A percentile compares a stretch with the other conserved stretches of the same genome.
Conservation (phyloP, 1,140 invertebrate genomes). For the Ceratina calcarata region DNA sequence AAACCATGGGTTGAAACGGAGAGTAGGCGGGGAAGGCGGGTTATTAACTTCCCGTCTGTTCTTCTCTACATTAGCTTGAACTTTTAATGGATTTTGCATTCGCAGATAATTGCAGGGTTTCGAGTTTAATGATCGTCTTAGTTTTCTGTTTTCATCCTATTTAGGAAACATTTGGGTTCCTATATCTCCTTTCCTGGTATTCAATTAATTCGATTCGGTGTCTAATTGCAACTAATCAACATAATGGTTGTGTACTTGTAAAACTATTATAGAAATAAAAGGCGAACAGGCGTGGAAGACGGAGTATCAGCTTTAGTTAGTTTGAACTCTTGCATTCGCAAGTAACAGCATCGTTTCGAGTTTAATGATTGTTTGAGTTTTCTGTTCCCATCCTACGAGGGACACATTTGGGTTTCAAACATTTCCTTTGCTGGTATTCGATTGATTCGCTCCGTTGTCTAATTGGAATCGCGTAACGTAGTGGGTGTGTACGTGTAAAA, state of each 20-base stretch:
- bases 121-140: no score
- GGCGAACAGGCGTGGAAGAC: slow-evolving; percentile 12
- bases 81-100: slow-evolving; percentile 1
- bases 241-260: not conserved
- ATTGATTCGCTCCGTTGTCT: not conserved
- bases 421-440: no score
- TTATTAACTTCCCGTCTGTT: slow-evolving; percentile 50
- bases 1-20: not conserved
- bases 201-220: not conserved
- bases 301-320: slow-evolving; percentile 32
- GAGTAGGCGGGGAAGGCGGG: slow-evolving; percentile 15
- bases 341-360: no score
- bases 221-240: slow-evolving; percentile 19
- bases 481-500: not conserved
- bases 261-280: not conserved
- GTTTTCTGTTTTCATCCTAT: not conserved
- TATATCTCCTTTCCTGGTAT: no score
- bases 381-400: not conserved
- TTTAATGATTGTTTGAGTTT: no score
- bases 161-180: no score
- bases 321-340: no score
- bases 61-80: slow-evolving; percentile 19
- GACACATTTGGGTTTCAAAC: no score
- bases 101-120: not conserved
- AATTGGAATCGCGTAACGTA: slow-evolving; percentile 2